phyloP scores from a whole-genome alignment of 1,140 invertebrate genomes.

The Drosophila cardini region DNA sequence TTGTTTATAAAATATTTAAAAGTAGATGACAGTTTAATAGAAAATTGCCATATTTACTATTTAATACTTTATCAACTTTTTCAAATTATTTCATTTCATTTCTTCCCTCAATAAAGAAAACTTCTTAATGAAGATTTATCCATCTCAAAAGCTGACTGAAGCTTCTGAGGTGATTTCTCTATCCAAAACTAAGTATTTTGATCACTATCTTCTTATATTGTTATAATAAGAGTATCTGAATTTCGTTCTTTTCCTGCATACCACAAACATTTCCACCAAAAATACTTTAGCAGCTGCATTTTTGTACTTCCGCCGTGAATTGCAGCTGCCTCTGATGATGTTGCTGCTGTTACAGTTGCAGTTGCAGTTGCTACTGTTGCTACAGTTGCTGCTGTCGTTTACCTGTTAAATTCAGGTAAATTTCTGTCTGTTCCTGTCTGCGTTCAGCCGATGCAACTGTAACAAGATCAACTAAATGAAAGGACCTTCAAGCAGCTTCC shows the following conservation, averaged over 20 bases:
- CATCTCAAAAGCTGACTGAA: not conserved
- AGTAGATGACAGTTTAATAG: too few species aligned
- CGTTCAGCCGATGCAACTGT: constrained; percentile 42
- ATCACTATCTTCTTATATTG: not conserved
- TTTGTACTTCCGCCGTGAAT: constrained; percentile 51
- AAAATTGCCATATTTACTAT: too few species aligned
- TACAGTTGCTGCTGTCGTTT: constrained; percentile 35
- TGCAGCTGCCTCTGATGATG: constrained; percentile 18
- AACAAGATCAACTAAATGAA: not conserved
- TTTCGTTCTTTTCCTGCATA: not conserved
- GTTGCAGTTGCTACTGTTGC: constrained; percentile 37
- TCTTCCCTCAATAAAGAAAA: too few species aligned
- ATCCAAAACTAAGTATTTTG: too few species aligned
- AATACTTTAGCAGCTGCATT: constrained; percentile 43
- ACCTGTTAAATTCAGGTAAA: constrained; percentile 52
- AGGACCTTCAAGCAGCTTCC: not conserved
- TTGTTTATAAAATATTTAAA: too few species aligned
- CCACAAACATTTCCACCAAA: constrained; percentile 23
- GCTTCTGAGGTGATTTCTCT: too few species aligned
- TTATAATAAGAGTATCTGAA: not conserved
- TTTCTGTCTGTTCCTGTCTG: constrained; percentile 33
- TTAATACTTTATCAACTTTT: too few species aligned
- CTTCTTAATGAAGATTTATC: too few species aligned
- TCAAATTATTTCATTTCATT: too few species aligned
- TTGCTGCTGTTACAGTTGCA: not conserved